Percentiles rank a stretch among this genome's conserved stretches.
Conservation (phyloP, 2,888 invertebrate species). For the Pseudococcus jackbeardsleyi region DNA sequence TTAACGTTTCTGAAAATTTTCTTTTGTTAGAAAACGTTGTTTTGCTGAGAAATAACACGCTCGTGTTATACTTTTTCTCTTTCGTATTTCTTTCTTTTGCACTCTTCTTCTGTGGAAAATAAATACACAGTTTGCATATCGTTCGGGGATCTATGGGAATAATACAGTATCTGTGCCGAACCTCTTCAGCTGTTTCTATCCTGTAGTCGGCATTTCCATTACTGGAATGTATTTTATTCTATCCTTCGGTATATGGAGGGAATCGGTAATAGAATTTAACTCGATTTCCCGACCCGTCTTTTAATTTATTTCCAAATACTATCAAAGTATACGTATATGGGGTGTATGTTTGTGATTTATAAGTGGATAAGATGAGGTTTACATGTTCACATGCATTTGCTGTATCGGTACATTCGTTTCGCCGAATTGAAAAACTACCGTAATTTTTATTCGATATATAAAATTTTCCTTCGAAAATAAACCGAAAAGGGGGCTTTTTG, state of each 20-base stretch:
- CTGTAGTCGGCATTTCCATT: slow-evolving; percentile 42
- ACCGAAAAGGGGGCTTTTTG: neutral
- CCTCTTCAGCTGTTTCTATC: slow-evolving; percentile 35
- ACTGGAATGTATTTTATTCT: slow-evolving; percentile 46
- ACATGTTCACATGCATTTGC: slow-evolving; percentile 19
- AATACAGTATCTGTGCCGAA: slow-evolving; percentile 37
- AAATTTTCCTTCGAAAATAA: neutral
- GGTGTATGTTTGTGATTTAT: slow-evolving; percentile 43
- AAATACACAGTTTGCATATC: slow-evolving; percentile 52
- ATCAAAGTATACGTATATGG: slow-evolving; percentile 41
- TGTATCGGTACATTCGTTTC: slow-evolving; percentile 8
- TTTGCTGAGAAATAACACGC: slow-evolving; percentile 39
- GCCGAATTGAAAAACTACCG: neutral
- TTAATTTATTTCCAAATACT: slow-evolving; percentile 53
- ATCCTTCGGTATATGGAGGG: slow-evolving; percentile 27
- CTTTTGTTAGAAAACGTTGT: slow-evolving; percentile 13
- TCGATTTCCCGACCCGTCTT: slow-evolving; percentile 51
- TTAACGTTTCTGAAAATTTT: slow-evolving; percentile 27
- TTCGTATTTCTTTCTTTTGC: slow-evolving; percentile 28
- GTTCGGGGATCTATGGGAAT: slow-evolving; percentile 52
- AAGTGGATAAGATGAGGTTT: slow-evolving; percentile 11
- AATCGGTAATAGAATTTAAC: slow-evolving; percentile 53
- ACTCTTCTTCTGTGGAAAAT: slow-evolving; percentile 12
- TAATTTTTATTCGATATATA: neutral
- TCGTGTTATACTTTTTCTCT: slow-evolving; percentile 38